Evolutionary conservation across 2,888 invertebrate genomes (phyloP), one percentile per base, ranked within the genome.

Genomic region (Epinotia demarniana): DNA sequence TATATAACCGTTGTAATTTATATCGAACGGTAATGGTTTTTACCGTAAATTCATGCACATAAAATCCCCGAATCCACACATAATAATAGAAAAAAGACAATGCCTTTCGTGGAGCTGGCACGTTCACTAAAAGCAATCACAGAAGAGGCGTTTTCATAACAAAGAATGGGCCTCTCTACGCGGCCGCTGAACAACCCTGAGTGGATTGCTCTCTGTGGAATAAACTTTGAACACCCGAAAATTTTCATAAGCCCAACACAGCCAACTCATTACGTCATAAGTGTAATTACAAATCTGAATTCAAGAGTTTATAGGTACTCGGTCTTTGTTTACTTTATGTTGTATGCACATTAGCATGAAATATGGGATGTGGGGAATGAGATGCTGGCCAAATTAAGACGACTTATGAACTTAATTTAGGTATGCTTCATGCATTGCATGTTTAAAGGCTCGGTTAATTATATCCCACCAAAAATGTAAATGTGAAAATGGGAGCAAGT

Each of bases 61-160:
- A 67, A 72, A 75, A 66, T 49, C 61, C 60, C 71, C 67, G 67
- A 72, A 72, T 61, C 27, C 67, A 66, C 75, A 71, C 61, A 75
- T 67, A 43, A 64, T 70, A 73, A 70, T 73, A 58, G 62, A 73
- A 73, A 76, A 72, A 69, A 73, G 69, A 72, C 70, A 76, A 70
- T 76, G 68, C 60, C 39, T 73, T 33, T 57, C 19, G 49, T 73
- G 67, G 61, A 68, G 77, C 71, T 76, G 76, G 77, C 79, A 79
- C 79, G 79, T 79, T 77, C 77, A 68, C 78, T 76, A 77, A 78
- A 81, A 78, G 81, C 80, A 81, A 83, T 83, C 82, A 80, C 72
- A 78, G 69, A 79, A 81, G 72, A 81, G 80, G 79, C 81, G 80
- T 83, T 85, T 86, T 86, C 84, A 86, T 86, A 86, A 85, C 83